Evolutionary conservation across 2,113 vertebrate species (phyloP).

Genomic region (Pachyramphus minor): DNA sequence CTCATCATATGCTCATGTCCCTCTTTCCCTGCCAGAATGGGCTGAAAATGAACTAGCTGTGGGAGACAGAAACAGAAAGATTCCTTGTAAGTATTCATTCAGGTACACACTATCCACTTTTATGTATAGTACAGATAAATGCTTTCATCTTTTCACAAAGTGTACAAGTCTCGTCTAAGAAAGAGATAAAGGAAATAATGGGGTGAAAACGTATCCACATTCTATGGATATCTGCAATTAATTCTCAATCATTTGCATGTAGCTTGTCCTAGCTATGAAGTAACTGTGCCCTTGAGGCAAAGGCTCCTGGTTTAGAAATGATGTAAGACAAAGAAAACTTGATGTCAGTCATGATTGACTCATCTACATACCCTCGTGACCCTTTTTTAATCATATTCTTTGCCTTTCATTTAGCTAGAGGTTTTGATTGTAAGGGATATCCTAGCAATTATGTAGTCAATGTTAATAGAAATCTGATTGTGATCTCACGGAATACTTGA

Average conservation of each 20-base stretch:
- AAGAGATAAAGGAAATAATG: not conserved
- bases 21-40: not conserved
- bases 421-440: not conserved
- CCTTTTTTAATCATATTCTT: not conserved
- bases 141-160: not conserved
- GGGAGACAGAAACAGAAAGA: not conserved
- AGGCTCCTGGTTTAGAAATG: not conserved
- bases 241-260: not conserved
- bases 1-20: not conserved
- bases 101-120: not conserved
- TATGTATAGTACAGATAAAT: not conserved
- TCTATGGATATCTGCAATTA: not conserved
- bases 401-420: not conserved
- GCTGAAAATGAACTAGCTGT: not conserved
- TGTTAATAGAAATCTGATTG: not conserved
- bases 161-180: not conserved
- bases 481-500: not conserved
- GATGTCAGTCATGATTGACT: not conserved
- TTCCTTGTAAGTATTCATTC: not conserved
- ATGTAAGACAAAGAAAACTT: not conserved
- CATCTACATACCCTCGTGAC: not conserved
- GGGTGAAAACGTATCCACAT: not conserved
- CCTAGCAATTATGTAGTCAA: not conserved
- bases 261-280: not conserved
- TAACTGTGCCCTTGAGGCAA: not conserved